phyloP scores from a whole-genome alignment of 2,888 invertebrate genomes.

The Pimpla rufipes region DNA sequence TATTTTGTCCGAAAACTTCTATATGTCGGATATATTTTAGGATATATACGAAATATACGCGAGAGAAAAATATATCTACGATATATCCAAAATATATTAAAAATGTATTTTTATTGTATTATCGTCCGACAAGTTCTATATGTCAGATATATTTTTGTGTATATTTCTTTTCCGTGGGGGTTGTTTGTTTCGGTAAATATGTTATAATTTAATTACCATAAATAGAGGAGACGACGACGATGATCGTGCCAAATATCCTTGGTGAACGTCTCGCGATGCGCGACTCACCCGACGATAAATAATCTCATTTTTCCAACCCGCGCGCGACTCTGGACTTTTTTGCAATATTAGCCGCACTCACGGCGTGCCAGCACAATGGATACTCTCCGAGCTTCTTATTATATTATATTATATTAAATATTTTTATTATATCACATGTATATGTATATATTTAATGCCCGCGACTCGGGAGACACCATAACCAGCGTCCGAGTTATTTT shows the following conservation, averaged over 20 bases:
- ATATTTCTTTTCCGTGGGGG: no score
- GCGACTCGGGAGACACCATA: background rate
- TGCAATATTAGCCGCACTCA: slow-evolving; percentile 23
- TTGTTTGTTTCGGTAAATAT: background rate
- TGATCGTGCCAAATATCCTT: slow-evolving; percentile 24
- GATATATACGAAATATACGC: no score
- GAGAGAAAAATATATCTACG: no score
- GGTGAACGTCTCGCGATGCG: slow-evolving; percentile 30
- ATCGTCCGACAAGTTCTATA: no score
- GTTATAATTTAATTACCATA: background rate
- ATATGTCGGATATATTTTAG: no score
- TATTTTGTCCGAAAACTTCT: no score
- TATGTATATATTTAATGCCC: slow-evolving; percentile 15
- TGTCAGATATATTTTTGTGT: no score
- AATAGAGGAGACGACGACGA: background rate
- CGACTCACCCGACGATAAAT: slow-evolving; percentile 30
- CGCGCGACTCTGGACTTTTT: slow-evolving; percentile 4
- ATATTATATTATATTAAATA: slow-evolving; percentile 33
- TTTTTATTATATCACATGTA: slow-evolving; percentile 47
- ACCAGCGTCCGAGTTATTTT: slow-evolving; percentile 25
- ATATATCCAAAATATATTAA: no score
- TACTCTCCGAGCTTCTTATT: slow-evolving; percentile 46
- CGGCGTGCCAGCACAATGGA: slow-evolving; percentile 28
- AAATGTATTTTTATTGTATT: no score
- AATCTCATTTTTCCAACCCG: slow-evolving; percentile 23